phyloP scores from a whole-genome alignment of 1,140 invertebrate species.

The Littorina saxatilis region DNA sequence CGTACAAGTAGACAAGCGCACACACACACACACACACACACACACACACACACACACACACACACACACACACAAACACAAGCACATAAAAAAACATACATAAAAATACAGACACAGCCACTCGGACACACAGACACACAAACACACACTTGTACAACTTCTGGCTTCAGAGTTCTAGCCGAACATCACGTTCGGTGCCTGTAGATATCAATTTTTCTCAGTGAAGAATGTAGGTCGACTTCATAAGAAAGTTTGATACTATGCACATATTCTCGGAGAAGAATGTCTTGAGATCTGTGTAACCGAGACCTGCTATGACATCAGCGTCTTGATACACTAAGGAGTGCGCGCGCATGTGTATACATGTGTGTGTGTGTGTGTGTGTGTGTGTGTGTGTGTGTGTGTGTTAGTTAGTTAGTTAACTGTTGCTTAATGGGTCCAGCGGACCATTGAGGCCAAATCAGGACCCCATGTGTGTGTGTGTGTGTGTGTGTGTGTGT shows the following conservation, averaged over 20 bases:
- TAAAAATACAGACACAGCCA: not conserved
- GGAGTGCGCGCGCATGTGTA: too few species aligned
- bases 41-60: conserved; percentile 1
- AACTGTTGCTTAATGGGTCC: too few species aligned
- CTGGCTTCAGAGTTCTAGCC: too few species aligned
- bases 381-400: too few species aligned
- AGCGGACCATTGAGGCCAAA: too few species aligned
- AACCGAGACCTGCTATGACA: not conserved
- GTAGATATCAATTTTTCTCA: too few species aligned
- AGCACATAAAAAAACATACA: not conserved
- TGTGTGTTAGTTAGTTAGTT: too few species aligned
- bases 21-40: not conserved
- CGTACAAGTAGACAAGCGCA: not conserved
- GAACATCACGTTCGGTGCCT: too few species aligned
- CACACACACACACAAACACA: not conserved
- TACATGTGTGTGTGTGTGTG: too few species aligned
- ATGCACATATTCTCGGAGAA: not conserved
- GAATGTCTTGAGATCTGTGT: not conserved
- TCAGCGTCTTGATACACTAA: not conserved
- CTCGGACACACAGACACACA: not conserved
- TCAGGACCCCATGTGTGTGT: too few species aligned
- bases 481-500: not conserved
- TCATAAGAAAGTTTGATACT: not conserved
- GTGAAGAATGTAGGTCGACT: not conserved
- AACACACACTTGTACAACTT: not conserved